phyloP scores from a whole-genome alignment of 2,113 vertebrate species.

The Montifringilla adamsi region DNA sequence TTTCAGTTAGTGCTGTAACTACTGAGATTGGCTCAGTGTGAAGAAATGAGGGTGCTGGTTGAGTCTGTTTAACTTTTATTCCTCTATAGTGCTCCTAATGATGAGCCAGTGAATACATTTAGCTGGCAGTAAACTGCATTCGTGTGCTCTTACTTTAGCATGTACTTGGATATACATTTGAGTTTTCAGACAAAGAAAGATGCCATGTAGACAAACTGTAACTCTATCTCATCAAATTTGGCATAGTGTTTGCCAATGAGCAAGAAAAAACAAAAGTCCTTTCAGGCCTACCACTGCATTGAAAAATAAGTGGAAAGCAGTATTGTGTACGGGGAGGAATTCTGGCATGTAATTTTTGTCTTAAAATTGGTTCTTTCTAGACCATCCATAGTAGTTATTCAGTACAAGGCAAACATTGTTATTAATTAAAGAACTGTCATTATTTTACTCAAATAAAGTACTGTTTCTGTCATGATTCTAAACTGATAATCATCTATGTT shows the following conservation, averaged over 20 bases:
- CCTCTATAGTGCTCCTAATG: not conserved
- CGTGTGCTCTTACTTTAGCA: not conserved
- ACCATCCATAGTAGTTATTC: not conserved
- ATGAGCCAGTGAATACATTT: not conserved
- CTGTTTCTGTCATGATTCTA: not conserved
- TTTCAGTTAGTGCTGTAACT: not conserved
- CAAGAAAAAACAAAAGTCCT: not conserved
- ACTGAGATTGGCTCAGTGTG: not conserved
- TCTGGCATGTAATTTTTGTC: not conserved
- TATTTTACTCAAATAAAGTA: not conserved
- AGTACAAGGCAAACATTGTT: not conserved
- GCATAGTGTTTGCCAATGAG: not conserved
- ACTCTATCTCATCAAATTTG: not conserved
- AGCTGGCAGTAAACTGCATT: not conserved
- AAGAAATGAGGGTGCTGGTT: not conserved
- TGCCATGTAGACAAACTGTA: not conserved
- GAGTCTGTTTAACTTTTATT: not conserved
- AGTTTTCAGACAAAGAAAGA: not conserved
- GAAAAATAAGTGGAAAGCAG: not conserved
- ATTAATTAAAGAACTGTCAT: not conserved
- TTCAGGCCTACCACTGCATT: not conserved
- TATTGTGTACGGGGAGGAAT: not conserved
- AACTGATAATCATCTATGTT: constrained; percentile 45
- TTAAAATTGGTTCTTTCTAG: not conserved
- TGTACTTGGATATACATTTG: not conserved